Percentiles rank a stretch among this genome's conserved stretches.
Evolutionary conservation across 2,888 invertebrate genomes (phyloP).

Genomic region (Theristus sp.): DNA sequence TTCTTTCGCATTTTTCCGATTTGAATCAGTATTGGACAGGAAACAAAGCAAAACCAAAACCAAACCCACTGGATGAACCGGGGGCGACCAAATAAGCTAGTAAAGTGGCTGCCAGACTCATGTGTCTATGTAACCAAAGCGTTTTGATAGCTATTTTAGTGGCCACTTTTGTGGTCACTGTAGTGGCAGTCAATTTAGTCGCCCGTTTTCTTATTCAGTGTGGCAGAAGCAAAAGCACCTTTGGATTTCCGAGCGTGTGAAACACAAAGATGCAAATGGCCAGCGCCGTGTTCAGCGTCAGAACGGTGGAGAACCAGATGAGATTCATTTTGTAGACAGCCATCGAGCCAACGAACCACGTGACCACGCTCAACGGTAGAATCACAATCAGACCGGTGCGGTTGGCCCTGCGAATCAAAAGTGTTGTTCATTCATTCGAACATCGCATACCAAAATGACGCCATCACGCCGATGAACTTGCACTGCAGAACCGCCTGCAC

Average conservation of each 20-base stretch:
- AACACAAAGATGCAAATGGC: background rate
- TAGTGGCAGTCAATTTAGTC: background rate
- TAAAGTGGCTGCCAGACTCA: background rate
- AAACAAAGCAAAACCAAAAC: too few relatives aligned
- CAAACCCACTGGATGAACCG: too few relatives aligned
- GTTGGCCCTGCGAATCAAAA: background rate
- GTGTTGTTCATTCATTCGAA: background rate
- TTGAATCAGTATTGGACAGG: too few relatives aligned
- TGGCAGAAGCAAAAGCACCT: too few relatives aligned
- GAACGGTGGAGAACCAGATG: background rate
- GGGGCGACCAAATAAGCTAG: background rate
- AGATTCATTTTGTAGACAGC: background rate
- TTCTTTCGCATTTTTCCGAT: background rate
- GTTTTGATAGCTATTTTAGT: background rate
- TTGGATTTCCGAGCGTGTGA: background rate
- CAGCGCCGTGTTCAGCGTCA: background rate
- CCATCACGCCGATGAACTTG: background rate
- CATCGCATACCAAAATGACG: too few relatives aligned
- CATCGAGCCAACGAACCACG: background rate
- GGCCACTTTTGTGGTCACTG: background rate
- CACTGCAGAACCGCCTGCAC: too few relatives aligned
- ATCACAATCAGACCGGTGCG: background rate
- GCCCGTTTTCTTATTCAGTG: background rate
- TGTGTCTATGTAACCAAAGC: background rate
- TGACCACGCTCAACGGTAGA: background rate